Evolutionary conservation across 2,888 invertebrate genomes (phyloP).

Genomic region (Homarus gammarus): DNA sequence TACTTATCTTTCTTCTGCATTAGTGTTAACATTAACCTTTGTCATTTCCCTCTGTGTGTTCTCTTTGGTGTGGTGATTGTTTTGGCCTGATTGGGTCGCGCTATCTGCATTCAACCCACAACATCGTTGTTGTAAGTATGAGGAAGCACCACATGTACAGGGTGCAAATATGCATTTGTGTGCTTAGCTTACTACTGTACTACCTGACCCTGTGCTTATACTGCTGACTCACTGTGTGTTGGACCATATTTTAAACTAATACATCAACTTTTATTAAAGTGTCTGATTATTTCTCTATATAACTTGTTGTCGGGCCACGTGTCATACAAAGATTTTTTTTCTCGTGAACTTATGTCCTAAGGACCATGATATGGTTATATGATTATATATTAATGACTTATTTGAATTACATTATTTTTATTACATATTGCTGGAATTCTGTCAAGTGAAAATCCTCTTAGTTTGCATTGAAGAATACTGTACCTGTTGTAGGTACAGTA

Average conservation of each 20-base stretch:
- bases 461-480: too few species aligned
- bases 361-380: too few species aligned
- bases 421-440: too few species aligned
- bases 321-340: too few species aligned
- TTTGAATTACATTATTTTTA: too few species aligned
- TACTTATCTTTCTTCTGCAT: not conserved
- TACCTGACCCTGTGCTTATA: slow-evolving; percentile 31
- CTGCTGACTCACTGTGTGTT: slow-evolving; percentile 25
- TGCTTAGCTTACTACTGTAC: slow-evolving; percentile 36
- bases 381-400: too few species aligned
- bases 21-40: slow-evolving; percentile 31
- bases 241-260: slow-evolving; percentile 33
- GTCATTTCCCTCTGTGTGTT: slow-evolving; percentile 52
- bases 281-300: too few species aligned
- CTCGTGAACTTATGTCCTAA: too few species aligned
- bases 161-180: not conserved
- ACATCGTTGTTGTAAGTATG: slow-evolving; percentile 51
- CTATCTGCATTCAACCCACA: slow-evolving; percentile 30
- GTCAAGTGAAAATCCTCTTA: too few species aligned
- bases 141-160: not conserved
- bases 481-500: too few species aligned
- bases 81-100: slow-evolving; percentile 49
- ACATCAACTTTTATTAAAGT: too few species aligned
- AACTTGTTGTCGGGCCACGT: too few species aligned
- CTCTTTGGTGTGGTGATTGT: slow-evolving; percentile 57